Evolutionary conservation across 2,797 vertebrate species (phyloP), one percentile per base, ranked within the genome.

Genomic region (Halcyon leucocephala): DNA sequence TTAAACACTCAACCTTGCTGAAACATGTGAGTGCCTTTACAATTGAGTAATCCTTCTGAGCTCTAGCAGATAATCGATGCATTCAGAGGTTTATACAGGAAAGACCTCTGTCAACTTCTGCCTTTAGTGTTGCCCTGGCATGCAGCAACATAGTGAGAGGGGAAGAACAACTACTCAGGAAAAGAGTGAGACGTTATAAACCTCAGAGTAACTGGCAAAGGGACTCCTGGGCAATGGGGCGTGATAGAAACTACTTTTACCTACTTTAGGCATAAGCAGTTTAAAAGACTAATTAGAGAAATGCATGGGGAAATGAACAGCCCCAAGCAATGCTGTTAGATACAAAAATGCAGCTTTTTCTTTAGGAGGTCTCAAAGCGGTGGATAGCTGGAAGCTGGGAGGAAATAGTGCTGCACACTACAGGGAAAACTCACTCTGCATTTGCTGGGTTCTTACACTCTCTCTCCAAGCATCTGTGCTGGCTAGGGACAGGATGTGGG

Each of bases 211-310:
- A 39, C 39, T 67, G 58, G 15, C n/a, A 69, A 72, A 86, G 31
- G 21, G 14, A 57, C n/a, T 92, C 48, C 3, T 2, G 28, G 51
- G 35, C 77, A 82, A 31, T 25, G 52, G 3, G 60, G 48, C 71
- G 37, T 69, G 46, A 71, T 61, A 71, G 69, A 64, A 81, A 51
- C 26, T 82, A 29, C 86, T 82, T 90, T 71, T 93, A 57, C 62
- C 41, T 79, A 14, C 49, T 86, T 91, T 6, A 69, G 58, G 49
- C 61, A 31, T 74, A 72, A 95, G 37, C 10, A 76, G 65, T 51
- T 91, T 78, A 90, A 88, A 94, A 94, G 52, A 4, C 3, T 76
- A 57, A 12, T 65, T 89, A 90, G 37, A 90, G n/a, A 76, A 90
- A 76, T 12, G 13, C 37, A 13, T 21, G 28, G 67, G 90, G 52